These are phyloP conservation scores for Boloria selene DNA, from an alignment of 2,888 invertebrate genomes.

Conservation along the genomic window DNA sequence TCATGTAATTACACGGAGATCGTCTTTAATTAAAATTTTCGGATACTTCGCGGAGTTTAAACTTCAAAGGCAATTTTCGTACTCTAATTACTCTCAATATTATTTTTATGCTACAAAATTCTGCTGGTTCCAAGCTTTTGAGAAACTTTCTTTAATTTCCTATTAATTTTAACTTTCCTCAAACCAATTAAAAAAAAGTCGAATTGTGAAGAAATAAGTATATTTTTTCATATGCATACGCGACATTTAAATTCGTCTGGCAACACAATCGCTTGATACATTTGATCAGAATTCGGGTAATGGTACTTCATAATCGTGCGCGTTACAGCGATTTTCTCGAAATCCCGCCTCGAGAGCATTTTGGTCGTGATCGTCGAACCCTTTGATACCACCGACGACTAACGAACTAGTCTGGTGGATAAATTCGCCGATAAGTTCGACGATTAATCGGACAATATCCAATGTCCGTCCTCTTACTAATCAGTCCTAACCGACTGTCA, in stretches of 20 bases:
- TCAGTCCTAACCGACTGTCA: conserved; percentile 47
- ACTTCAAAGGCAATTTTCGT: conserved; percentile 39
- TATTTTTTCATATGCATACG: background rate
- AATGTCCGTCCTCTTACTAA: conserved; percentile 56
- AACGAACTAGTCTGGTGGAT: conserved; percentile 63
- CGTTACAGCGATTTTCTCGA: conserved; percentile 68
- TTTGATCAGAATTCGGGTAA: conserved; percentile 46
- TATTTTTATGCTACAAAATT: conserved; percentile 33
- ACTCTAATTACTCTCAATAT: conserved; percentile 34
- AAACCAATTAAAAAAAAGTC: background rate
- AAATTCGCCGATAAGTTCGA: conserved; percentile 53
- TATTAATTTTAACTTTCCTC: background rate
- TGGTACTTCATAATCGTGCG: conserved; percentile 68
- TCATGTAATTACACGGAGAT: conserved; percentile 42
- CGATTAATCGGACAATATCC: conserved; percentile 43
- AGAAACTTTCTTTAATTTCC: conserved; percentile 19
- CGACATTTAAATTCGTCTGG: conserved; percentile 21
- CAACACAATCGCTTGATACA: conserved; percentile 43
- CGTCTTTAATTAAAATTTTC: conserved; percentile 45
- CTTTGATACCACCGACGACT: conserved; percentile 72
- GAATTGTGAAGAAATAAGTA: background rate
- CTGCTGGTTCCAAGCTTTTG: conserved; percentile 19
- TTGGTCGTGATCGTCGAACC: conserved; percentile 67
- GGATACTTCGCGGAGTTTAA: conserved; percentile 40
- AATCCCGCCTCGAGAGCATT: conserved; percentile 66